Conservation (phyloP, 2,888 invertebrate genomes). For the Diplolepis rosae region DNA sequence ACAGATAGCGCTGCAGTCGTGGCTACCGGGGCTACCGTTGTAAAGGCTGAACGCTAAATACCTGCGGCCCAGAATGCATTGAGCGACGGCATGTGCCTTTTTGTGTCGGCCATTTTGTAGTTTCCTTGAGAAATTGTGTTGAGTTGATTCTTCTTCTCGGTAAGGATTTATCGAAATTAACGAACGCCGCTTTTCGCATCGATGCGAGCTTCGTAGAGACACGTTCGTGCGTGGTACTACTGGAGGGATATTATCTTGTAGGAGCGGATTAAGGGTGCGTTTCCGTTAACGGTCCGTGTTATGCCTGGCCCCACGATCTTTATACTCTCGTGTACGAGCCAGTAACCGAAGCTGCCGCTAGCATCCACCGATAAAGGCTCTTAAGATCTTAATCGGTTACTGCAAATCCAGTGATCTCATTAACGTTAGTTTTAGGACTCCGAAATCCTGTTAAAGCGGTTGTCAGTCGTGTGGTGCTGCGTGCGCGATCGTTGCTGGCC, state of each 20-base stretch:
- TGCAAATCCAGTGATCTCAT: conserved; percentile 65
- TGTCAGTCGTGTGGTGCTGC: conserved; percentile 58
- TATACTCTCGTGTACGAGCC: conserved; percentile 48
- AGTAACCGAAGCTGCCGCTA: conserved; percentile 63
- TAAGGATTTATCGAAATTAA: conserved; percentile 72
- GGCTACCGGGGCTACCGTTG: conserved; percentile 13
- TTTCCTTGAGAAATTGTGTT: conserved; percentile 80
- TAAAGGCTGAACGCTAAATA: conserved; percentile 3
- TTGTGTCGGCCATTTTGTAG: conserved; percentile 82
- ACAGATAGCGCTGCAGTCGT: conserved; percentile 48
- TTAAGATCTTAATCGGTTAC: conserved; percentile 75
- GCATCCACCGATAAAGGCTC: conserved; percentile 73
- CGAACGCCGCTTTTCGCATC: conserved; percentile 49
- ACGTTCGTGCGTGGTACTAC: conserved; percentile 34
- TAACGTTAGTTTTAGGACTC: conserved; percentile 53
- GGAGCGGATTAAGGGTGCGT: conserved; percentile 46
- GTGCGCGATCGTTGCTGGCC: conserved; percentile 63
- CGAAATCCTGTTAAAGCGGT: conserved; percentile 62
- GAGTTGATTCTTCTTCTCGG: conserved; percentile 79
- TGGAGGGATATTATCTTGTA: conserved; percentile 20
- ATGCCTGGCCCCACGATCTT: conserved; percentile 34
- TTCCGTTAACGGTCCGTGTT: conserved; percentile 37
- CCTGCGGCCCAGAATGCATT: conserved; percentile 75
- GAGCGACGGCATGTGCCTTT: conserved; percentile 79
- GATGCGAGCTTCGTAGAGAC: conserved; percentile 35